A percentile compares a stretch with the other conserved stretches of the same genome.
phyloP scores from a whole-genome alignment of 1,140 invertebrate genomes.

The Drosophila sturtevanti region DNA sequence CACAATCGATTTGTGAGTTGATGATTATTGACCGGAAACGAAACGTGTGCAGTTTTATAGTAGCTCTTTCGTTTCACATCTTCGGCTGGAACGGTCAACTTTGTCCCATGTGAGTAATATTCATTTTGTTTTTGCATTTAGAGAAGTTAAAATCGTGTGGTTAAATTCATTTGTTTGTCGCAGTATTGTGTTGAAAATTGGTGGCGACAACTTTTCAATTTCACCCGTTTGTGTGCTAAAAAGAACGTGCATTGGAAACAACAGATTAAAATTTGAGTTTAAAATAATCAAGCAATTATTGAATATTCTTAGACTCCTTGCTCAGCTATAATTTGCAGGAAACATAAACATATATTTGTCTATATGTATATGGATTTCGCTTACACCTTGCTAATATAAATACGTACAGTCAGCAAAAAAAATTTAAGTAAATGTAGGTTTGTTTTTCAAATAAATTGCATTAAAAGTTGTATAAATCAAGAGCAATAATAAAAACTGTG shows the following conservation, averaged over 20 bases:
- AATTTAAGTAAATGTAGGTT: no score
- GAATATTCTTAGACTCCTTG: not conserved
- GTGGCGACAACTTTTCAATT: not conserved
- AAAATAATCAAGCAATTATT: not conserved
- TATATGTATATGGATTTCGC: slow-evolving; percentile 4
- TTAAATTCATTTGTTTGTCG: not conserved
- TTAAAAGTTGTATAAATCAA: no score
- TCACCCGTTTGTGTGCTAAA: not conserved
- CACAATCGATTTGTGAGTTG: not conserved
- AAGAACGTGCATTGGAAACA: not conserved
- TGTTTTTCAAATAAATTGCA: no score
- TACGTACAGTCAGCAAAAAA: no score
- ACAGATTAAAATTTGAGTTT: not conserved
- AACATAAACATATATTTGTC: not conserved
- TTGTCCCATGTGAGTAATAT: slow-evolving; percentile 9
- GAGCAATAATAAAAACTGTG: no score
- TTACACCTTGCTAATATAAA: not conserved
- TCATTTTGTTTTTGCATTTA: not conserved
- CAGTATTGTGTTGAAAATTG: not conserved
- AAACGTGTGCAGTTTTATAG: slow-evolving; percentile 14
- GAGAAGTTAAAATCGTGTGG: not conserved
- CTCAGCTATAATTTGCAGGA: not conserved
- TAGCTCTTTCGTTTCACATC: slow-evolving; percentile 11
- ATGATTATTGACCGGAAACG: slow-evolving; percentile 13
- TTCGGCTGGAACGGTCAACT: slow-evolving; percentile 11